Base-by-base conservation (phyloP, 2,797 vertebrate genomes). In the Micropoecilia bifurca region DNA sequence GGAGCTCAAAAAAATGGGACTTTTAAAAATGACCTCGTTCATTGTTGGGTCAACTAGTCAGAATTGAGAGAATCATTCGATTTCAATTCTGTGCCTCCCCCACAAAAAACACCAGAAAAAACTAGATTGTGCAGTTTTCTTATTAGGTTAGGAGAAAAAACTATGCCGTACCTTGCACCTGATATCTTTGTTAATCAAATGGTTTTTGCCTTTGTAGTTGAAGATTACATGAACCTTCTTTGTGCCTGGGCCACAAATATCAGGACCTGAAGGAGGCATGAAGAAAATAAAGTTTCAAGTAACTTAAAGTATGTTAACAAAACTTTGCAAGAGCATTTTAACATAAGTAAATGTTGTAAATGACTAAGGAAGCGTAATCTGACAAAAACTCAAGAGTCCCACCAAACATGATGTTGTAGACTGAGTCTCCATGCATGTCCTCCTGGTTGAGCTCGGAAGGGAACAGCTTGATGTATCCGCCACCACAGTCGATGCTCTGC, bases 191-290 rank as follows among this genome's bases (percentile, higher is more conserved):
- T 97, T 98, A 73, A 97, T 97, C 79, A 97, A 92, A 82, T 97
- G 95, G 90, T 97, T 96, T 91, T 97, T 97, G 88, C 96, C 97
- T 93, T 96, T 95, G 90, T 98, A 97, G 92, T 93, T 93, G 75
- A 97, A 95, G 85, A 98, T 98, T 63, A 97, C 96, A 36, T 97
- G 95, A 66, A 98, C 96, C 85, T 97, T 97, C 90, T 97, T 97
- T 74, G 97, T 98, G 74, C 96, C 96, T 50, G 97, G 97, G 59
- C 97, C 97, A 86, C 97, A 98, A 80, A 98, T 97, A 90, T 98
- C 97, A 84, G 96, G 97, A 84, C 97, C 97, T 97, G 80, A 79
- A 90, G 53, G 87, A 50, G 16, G 0, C 69, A 47, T 79, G 10
- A 66, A 77, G 45, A 73, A 75, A 41, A 2, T 20, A 53, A 6